Conservation (phyloP, 1,140 invertebrate genomes). For the Cyrtorhinus lividipennis region DNA sequence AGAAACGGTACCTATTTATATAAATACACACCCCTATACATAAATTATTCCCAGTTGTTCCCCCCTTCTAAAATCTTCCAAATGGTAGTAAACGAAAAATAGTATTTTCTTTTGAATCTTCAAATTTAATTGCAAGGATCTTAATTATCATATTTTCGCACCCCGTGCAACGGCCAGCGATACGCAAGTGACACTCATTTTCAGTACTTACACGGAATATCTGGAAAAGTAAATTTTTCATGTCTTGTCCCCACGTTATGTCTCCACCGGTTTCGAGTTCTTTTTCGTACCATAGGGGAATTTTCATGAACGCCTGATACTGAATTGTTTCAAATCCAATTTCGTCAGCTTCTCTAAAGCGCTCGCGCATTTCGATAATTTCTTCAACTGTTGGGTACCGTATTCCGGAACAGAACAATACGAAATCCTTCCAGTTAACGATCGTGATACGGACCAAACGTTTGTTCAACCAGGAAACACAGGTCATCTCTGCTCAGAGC, state of each 20-base stretch:
- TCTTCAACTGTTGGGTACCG: constrained; percentile 35
- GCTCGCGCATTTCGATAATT: constrained; percentile 32
- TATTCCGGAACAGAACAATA: constrained; percentile 40
- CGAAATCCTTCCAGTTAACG: constrained; percentile 45
- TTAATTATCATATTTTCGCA: too few relatives aligned
- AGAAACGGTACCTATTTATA: too few relatives aligned
- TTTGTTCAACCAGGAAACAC: constrained; percentile 30
- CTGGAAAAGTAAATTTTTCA: constrained; percentile 38
- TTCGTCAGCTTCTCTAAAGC: constrained; percentile 33
- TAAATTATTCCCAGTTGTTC: too few relatives aligned
- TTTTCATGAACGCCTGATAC: constrained; percentile 29
- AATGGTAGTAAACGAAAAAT: too few relatives aligned
- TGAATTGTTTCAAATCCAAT: constrained; percentile 31
- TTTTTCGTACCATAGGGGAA: constrained; percentile 40
- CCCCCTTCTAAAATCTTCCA: too few relatives aligned
- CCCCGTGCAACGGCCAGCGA: too few relatives aligned
- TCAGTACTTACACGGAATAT: constrained; percentile 31
- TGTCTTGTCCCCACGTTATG: constrained; percentile 28
- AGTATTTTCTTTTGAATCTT: too few relatives aligned
- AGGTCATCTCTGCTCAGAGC: constrained; percentile 33
- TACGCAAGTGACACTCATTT: too few relatives aligned
- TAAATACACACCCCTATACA: too few relatives aligned
- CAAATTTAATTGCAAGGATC: too few relatives aligned
- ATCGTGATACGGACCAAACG: constrained; percentile 37
- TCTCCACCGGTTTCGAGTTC: constrained; percentile 27